These are phyloP conservation scores for Andrena chrysosceles DNA, from an alignment of 2,888 invertebrate genomes.

Conservation along the genomic window DNA sequence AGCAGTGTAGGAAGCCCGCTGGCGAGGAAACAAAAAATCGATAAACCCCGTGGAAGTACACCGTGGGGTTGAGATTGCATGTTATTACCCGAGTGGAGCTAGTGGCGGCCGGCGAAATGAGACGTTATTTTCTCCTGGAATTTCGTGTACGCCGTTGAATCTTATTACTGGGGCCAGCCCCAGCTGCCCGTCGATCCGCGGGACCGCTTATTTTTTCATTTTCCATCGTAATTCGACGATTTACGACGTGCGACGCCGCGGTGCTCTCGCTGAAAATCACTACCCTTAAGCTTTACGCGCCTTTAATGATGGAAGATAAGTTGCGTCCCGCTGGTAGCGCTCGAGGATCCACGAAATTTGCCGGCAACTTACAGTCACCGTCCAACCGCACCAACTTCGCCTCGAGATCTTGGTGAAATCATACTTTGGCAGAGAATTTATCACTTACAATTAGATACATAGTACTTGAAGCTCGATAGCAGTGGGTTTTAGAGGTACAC, in stretches of 20 bases:
- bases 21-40: constrained; percentile 28
- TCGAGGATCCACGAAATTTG: constrained; percentile 6
- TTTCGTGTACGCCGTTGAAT: constrained; percentile 69
- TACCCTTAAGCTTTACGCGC: constrained; percentile 30
- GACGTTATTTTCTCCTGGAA: constrained; percentile 78
- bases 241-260: constrained; percentile 45
- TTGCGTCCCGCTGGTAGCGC: constrained; percentile 10
- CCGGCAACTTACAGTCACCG: no score
- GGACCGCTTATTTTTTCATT: background rate
- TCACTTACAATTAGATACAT: no score
- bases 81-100: constrained; percentile 75
- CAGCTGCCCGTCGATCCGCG: constrained; percentile 50
- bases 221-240: constrained; percentile 49
- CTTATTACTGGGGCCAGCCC: constrained; percentile 62
- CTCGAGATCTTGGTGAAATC: no score
- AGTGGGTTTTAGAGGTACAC: no score
- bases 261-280: constrained; percentile 24
- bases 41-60: constrained; percentile 33
- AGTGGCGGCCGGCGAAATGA: constrained; percentile 74
- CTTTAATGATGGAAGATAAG: constrained; percentile 14
- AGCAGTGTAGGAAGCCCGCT: constrained; percentile 4
- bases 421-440: no score
- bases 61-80: constrained; percentile 72
- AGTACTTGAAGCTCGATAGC: no score
- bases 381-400: background rate